Evolutionary conservation across 2,888 invertebrate species (phyloP), one percentile per base, ranked within the genome.

Genomic region (Ophion slaviceki): DNA sequence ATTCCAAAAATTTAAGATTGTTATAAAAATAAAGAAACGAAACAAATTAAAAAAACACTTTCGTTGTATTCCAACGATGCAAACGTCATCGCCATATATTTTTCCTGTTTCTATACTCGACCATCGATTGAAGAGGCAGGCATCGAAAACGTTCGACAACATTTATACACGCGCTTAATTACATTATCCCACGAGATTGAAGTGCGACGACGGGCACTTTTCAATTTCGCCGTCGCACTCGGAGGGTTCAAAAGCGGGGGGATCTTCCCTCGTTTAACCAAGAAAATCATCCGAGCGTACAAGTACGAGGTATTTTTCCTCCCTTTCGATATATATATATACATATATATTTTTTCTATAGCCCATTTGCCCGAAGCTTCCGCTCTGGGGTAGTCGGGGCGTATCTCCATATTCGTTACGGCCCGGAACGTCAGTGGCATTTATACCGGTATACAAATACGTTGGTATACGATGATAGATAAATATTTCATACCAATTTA

Each of bases 401-500:
- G 77, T 84, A 76, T 77, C 84, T 81, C 67, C 80, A 59, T 71
- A 77, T 32, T 59, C 11, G 20, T 70, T 67, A 76, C 24, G 76
- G 72, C 28, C 11, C 24, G 79, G 70, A 80, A 76, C 71, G 45
- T 24, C 32, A 59, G 28, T 84, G 64, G 57, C 32, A 77, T 77
- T 45, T 57, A 45, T 6, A 11, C 45, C 45, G 45, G 24, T 36
- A 64, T 45, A 20, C 11, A 66, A 14, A 11, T 66, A 64, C 53
- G 28, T 20, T 47, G 64, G 28, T 7, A 40, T n/a, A n/a, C 20
- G 20, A n/a, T 71, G 47, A 40, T 75, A 28, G 2, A 78, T 14
- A 14, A 47, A 64, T 28, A 66, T 57, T 66, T n/a, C 20, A 32
- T 78, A 59, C 61, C 24, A 67, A 77, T 78, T 81, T 82, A 20